phyloP scores from a whole-genome alignment of 2,888 invertebrate genomes.

The Poecilobothrus nobilitatus region DNA sequence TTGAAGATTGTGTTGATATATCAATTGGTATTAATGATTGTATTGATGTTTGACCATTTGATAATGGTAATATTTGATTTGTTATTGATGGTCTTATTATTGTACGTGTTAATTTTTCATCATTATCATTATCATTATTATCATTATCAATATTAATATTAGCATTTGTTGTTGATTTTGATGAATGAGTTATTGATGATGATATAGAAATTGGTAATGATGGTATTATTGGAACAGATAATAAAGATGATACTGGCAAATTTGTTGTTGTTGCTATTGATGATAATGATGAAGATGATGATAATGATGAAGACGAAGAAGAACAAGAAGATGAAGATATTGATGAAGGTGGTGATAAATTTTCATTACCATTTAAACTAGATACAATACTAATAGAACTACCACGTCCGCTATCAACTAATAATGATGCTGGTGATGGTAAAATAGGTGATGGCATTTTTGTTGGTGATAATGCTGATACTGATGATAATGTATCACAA shows the following conservation, averaged over 20 bases:
- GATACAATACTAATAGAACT: not conserved
- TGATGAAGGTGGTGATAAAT: not conserved
- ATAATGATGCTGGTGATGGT: slow-evolving; percentile 15
- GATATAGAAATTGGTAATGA: slow-evolving; percentile 21
- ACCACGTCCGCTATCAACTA: not conserved
- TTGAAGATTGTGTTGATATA: slow-evolving; percentile 40
- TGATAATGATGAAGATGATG: not conserved
- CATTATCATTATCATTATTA: not conserved
- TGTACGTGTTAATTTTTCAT: slow-evolving; percentile 12
- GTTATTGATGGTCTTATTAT: slow-evolving; percentile 10
- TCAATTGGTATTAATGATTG: not conserved
- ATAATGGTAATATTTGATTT: not conserved
- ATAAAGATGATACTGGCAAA: slow-evolving; percentile 16
- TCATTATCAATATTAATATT: slow-evolving; percentile 8
- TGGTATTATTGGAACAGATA: not conserved
- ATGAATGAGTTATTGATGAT: slow-evolving; percentile 18
- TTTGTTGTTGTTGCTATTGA: not conserved
- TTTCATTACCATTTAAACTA: not conserved
- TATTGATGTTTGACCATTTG: not conserved
- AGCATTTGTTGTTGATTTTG: slow-evolving; percentile 15
- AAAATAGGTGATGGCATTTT: slow-evolving; percentile 23
- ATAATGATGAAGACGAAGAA: not conserved
- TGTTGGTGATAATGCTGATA: slow-evolving; percentile 31
- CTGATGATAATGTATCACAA: slow-evolving; percentile 37
- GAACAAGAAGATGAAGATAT: not conserved